Conservation (phyloP, 2,888 invertebrate species). For the Ctenicera cuprea region DNA sequence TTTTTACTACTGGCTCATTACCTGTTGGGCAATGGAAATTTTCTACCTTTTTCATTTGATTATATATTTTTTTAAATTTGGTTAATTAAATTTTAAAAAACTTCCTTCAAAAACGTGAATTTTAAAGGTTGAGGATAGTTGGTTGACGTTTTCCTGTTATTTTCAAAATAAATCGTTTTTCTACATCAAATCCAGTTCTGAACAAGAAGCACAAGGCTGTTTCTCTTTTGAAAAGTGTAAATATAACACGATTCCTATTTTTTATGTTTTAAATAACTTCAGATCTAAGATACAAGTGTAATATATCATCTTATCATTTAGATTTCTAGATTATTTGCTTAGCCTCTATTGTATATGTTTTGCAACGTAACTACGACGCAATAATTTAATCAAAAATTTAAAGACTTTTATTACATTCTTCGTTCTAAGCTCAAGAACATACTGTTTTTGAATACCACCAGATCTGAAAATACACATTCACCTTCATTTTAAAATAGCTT, state of each 20-base stretch:
- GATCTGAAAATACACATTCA: conserved; percentile 8
- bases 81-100: not conserved
- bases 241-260: not conserved
- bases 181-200: not conserved
- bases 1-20: not conserved
- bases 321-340: conserved; percentile 4
- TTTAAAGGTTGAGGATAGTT: conserved; percentile 4
- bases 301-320: conserved; percentile 6
- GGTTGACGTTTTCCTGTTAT: not conserved
- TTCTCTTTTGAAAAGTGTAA: not conserved
- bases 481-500: conserved; percentile 16
- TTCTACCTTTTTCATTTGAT: too few relatives aligned
- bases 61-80: too few relatives aligned
- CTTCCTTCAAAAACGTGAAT: not conserved
- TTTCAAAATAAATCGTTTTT: conserved; percentile 6
- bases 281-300: not conserved
- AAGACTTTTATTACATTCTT: not conserved
- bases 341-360: not conserved
- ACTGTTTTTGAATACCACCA: too few relatives aligned
- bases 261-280: not conserved
- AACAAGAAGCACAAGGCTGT: not conserved
- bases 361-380: not conserved
- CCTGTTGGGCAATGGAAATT: too few relatives aligned
- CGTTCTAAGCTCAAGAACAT: not conserved
- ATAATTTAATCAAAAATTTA: not conserved